These are phyloP conservation scores for Drosophila vallismaia DNA, from an alignment of 2,888 invertebrate genomes.

Conservation along the genomic window DNA sequence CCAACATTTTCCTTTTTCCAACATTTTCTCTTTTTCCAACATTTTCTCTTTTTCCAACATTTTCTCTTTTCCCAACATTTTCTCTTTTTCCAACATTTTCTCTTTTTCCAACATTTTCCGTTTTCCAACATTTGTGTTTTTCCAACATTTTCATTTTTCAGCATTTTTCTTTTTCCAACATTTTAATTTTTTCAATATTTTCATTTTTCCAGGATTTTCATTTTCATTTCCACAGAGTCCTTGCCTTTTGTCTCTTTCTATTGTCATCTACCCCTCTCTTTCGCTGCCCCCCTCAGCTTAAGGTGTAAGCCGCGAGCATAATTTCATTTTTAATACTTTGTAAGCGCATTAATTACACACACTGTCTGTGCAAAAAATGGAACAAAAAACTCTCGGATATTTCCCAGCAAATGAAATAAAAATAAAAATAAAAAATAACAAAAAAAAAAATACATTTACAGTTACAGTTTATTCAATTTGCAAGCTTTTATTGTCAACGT, in stretches of 20 bases:
- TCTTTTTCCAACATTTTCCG: background rate
- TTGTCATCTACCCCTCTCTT: no score
- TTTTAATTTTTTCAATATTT: background rate
- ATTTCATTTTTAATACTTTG: constrained; percentile 60
- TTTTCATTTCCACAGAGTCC: background rate
- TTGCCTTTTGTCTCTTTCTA: no score
- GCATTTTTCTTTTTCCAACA: background rate
- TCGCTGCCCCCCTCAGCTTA: constrained; percentile 14
- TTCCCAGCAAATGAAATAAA: no score
- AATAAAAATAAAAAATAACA: no score
- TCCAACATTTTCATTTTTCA: background rate
- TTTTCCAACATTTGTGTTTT: background rate
- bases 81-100: background rate
- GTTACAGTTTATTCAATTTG: no score
- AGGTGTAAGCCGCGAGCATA: constrained; percentile 52
- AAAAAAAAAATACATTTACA: no score
- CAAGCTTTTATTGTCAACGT: no score
- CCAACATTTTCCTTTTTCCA: background rate
- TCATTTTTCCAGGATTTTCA: background rate
- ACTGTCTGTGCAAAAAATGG: constrained; percentile 1
- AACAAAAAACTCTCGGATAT: no score
- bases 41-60: background rate
- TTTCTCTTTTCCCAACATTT: background rate
- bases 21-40: background rate
- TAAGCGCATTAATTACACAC: constrained; percentile 63